These are phyloP conservation scores for Phylloscopus trochiloides DNA, from an alignment of 2,113 vertebrate genomes.

Conservation along the genomic window DNA sequence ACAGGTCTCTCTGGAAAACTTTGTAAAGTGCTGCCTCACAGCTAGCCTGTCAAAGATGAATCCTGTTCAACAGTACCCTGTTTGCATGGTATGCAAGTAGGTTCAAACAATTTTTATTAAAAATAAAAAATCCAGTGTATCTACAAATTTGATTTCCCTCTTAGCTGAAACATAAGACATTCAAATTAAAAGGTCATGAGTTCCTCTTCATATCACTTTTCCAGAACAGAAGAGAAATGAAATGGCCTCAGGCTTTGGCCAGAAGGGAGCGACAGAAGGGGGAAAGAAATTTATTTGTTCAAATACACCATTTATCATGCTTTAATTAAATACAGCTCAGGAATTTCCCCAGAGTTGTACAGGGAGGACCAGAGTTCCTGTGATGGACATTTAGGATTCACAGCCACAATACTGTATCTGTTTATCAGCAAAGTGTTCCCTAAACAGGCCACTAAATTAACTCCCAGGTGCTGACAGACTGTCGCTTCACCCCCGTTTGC, in stretches of 20 bases:
- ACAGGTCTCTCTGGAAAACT: not conserved
- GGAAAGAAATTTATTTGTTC: not conserved
- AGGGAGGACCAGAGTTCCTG: not conserved
- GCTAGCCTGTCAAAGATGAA: not conserved
- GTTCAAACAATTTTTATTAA: not conserved
- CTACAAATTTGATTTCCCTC: not conserved
- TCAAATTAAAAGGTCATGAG: not conserved
- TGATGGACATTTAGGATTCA: not conserved
- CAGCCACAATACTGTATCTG: not conserved
- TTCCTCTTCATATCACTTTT: not conserved
- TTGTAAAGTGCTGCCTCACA: not conserved
- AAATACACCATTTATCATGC: not conserved
- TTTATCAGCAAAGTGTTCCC: not conserved
- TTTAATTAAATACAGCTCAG: conserved; percentile 1
- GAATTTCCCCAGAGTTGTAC: not conserved
- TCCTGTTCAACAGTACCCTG: not conserved
- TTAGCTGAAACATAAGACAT: not conserved
- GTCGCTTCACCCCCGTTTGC: not conserved
- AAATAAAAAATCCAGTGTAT: not conserved
- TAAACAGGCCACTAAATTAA: not conserved
- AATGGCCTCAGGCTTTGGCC: not conserved
- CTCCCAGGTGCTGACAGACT: not conserved
- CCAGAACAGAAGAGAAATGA: not conserved
- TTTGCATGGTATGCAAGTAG: not conserved
- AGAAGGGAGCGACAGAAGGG: not conserved